Conservation (phyloP, 2,113 vertebrate genomes). For the Gymnogyps californianus region DNA sequence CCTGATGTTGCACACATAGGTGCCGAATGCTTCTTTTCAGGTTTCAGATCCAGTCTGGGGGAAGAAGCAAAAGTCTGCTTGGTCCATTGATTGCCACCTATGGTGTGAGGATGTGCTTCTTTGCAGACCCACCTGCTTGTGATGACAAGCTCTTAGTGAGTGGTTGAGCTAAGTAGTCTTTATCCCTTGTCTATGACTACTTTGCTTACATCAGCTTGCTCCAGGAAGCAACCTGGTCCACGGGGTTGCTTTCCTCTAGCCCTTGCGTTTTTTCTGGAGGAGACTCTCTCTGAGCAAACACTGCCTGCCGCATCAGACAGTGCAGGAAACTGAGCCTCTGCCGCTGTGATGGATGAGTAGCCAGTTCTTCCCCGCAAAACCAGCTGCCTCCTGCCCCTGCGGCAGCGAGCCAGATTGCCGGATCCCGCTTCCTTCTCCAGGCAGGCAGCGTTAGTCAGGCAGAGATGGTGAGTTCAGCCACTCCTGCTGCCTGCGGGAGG, state of each 20-base stretch:
- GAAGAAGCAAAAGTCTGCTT: not conserved
- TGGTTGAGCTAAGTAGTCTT: not conserved
- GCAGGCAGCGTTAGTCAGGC: not conserved
- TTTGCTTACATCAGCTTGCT: not conserved
- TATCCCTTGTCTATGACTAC: not conserved
- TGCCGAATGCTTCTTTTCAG: not conserved
- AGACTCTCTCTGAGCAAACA: not conserved
- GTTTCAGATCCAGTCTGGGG: not conserved
- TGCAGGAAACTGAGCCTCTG: not conserved
- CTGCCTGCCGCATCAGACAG: not conserved
- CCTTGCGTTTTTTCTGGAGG: not conserved
- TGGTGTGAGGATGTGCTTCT: not conserved
- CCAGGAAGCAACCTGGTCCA: not conserved
- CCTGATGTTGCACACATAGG: fast-evolving
- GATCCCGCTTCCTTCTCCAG: not conserved
- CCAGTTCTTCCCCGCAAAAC: not conserved
- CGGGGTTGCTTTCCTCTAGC: not conserved
- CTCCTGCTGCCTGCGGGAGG: not conserved
- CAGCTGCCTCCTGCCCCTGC: not conserved
- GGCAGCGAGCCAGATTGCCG: not conserved
- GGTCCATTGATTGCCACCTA: fast-evolving
- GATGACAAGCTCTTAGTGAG: not conserved
- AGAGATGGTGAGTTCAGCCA: fast-evolving
- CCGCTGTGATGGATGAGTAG: not conserved
- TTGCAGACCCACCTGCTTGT: not conserved